A percentile compares a stretch with the other conserved stretches of the same genome.
Evolutionary conservation across 2,113 vertebrate genomes (phyloP).

Genomic region (Scartelaos histophorus): DNA sequence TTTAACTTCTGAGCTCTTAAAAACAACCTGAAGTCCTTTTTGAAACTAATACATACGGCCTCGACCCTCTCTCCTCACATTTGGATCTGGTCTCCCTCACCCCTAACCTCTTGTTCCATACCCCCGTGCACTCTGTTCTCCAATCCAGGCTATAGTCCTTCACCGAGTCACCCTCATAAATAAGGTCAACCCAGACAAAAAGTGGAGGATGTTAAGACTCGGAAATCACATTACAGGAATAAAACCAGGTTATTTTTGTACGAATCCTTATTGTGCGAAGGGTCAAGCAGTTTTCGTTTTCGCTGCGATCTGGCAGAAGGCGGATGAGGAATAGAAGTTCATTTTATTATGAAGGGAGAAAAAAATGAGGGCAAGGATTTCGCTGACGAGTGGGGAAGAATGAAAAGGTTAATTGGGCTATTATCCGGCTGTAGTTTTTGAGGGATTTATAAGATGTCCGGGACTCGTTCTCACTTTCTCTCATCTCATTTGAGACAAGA

Average conservation of each 20-base stretch:
- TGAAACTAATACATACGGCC: background rate
- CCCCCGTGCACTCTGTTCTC: slow-evolving; percentile 27
- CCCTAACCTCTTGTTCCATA: slow-evolving; percentile 31
- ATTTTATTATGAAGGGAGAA: slow-evolving; percentile 62
- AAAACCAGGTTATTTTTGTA: slow-evolving; percentile 62
- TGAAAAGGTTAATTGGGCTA: slow-evolving; percentile 85
- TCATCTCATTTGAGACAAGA: slow-evolving; percentile 51
- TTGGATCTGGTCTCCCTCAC: slow-evolving; percentile 38
- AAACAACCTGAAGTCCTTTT: background rate
- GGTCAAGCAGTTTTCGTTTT: slow-evolving; percentile 53
- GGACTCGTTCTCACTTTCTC: slow-evolving; percentile 58
- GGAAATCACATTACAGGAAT: slow-evolving; percentile 59
- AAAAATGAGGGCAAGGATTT: slow-evolving; percentile 66
- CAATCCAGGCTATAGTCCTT: slow-evolving; percentile 51
- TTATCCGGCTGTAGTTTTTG: slow-evolving; percentile 80
- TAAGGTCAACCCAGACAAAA: slow-evolving; percentile 56
- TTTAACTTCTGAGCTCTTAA: background rate
- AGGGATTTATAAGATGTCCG: slow-evolving; percentile 78
- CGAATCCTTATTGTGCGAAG: slow-evolving; percentile 44
- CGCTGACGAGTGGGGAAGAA: slow-evolving; percentile 72
- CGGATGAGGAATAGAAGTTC: slow-evolving; percentile 54
- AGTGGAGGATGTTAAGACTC: slow-evolving; percentile 37
- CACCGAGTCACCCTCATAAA: slow-evolving; percentile 56
- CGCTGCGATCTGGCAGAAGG: slow-evolving; percentile 48
- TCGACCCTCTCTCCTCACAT: slow-evolving; percentile 24